Conservation (phyloP, 2,113 vertebrate species). For the Pteruthius melanotis region DNA sequence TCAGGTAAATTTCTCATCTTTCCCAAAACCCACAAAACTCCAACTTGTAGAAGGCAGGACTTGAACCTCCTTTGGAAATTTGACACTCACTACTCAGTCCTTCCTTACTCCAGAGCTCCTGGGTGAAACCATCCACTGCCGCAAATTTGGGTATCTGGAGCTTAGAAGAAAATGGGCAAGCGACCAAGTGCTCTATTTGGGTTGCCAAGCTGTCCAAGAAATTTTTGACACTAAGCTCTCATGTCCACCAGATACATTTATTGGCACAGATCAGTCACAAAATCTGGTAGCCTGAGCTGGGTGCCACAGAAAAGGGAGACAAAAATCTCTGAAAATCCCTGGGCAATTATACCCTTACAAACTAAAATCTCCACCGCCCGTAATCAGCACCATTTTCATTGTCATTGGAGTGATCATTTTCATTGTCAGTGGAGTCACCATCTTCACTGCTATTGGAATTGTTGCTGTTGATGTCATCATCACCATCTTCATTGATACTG, state of each 20-base stretch:
- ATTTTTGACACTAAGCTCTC: not conserved
- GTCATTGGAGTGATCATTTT: not conserved
- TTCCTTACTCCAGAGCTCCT: not conserved
- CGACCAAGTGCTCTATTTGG: not conserved
- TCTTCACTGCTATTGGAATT: too few species aligned
- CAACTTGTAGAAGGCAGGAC: not conserved
- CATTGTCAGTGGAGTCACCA: not conserved
- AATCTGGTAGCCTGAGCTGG: not conserved
- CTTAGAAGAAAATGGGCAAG: not conserved
- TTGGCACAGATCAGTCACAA: not conserved
- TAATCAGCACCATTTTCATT: not conserved
- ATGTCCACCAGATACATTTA: not conserved
- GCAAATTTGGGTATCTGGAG: not conserved
- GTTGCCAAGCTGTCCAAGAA: not conserved
- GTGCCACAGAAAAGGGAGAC: not conserved
- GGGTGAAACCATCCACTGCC: not conserved
- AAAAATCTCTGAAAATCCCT: not conserved
- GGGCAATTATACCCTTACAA: not conserved
- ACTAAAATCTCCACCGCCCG: not conserved
- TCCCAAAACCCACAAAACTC: not conserved
- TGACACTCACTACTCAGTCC: not conserved
- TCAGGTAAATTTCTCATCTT: not conserved
- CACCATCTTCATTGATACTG: not conserved
- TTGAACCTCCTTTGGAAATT: not conserved
- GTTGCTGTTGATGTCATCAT: too few species aligned